Evolutionary conservation across 2,113 vertebrate species (phyloP).

Genomic region (Morphnarchus princeps): DNA sequence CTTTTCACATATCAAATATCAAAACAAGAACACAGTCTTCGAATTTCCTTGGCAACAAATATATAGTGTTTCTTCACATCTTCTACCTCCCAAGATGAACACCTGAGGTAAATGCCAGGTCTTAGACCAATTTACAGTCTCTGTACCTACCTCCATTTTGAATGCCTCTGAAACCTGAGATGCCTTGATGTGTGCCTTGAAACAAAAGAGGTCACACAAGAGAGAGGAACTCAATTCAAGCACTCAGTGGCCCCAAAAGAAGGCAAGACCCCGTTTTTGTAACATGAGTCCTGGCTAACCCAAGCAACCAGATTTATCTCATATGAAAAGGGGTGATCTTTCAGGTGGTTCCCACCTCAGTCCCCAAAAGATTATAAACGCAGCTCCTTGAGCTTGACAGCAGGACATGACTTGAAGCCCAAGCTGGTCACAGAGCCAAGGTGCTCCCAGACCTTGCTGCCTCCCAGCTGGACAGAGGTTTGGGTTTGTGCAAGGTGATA

Average conservation of each 20-base stretch:
- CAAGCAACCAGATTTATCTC: neutral
- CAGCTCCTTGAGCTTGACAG: neutral
- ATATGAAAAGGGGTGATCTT: neutral
- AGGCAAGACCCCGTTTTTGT: neutral
- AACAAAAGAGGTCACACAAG: neutral
- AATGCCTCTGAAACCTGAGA: neutral
- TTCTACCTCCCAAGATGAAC: neutral
- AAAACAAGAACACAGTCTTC: neutral
- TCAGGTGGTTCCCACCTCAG: neutral
- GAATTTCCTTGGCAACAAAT: neutral
- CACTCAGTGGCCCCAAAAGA: neutral
- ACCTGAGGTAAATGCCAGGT: neutral
- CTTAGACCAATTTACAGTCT: neutral
- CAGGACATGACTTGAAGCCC: neutral
- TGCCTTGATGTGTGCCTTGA: neutral
- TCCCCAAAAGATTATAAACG: neutral
- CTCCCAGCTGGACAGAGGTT: neutral
- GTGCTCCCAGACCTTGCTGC: neutral
- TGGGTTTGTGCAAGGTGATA: neutral
- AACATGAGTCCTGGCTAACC: neutral
- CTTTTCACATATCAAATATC: neutral
- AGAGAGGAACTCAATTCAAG: neutral
- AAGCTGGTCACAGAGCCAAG: neutral
- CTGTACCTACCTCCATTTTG: neutral
- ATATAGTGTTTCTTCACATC: neutral